These are phyloP conservation scores for Clarias platycephalus DNA, from an alignment of 2,797 vertebrate genomes.

Conservation along the genomic window DNA sequence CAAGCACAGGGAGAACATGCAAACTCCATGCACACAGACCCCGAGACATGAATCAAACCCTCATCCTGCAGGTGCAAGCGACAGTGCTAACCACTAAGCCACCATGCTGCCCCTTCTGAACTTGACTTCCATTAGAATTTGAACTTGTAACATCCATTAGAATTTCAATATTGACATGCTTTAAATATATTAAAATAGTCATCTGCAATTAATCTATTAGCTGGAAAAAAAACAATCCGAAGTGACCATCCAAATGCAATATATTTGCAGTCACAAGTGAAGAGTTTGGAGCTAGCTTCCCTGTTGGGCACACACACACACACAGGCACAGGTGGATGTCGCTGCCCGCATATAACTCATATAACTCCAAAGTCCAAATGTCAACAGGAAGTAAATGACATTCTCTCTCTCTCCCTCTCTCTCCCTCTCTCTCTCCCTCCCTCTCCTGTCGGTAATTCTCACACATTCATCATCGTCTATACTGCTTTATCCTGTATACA, in stretches of 20 bases:
- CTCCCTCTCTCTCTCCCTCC: not conserved
- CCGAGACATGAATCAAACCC: no score
- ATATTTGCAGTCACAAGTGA: not conserved
- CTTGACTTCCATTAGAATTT: not conserved
- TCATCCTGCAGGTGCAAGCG: no score
- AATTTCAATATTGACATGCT: no score
- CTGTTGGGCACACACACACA: constrained; percentile 1
- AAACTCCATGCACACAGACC: no score
- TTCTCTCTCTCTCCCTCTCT: not conserved
- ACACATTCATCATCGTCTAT: no score
- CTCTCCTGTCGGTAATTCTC: not conserved
- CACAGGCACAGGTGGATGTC: not conserved
- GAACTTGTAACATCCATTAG: not conserved
- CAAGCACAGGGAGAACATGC: no score
- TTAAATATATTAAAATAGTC: no score
- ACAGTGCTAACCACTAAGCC: no score
- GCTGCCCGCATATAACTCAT: not conserved
- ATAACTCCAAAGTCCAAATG: not conserved
- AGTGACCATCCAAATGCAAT: not conserved
- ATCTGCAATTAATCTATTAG: no score
- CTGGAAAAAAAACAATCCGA: no score
- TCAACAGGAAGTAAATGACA: constrained; percentile 1
- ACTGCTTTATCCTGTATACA: no score
- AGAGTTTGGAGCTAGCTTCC: constrained; percentile 27
- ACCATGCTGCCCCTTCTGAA: not conserved